Conservation (phyloP, 2,888 invertebrate species). For the Nineta flava region DNA sequence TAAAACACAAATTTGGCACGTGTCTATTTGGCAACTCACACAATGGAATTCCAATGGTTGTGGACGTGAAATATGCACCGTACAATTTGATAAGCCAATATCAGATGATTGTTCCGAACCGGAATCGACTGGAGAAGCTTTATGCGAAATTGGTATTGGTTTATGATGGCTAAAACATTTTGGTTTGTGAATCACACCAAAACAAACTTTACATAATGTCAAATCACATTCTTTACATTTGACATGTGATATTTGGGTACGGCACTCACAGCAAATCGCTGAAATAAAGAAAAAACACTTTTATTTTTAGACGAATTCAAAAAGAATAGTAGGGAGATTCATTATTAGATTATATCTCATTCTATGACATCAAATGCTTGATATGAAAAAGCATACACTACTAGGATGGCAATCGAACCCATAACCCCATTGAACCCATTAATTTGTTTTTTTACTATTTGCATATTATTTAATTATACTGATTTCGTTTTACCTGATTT, state of each 20-base stretch:
- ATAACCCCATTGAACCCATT: too few species aligned
- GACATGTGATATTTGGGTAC: too few species aligned
- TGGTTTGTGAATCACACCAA: neutral
- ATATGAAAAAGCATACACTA: too few species aligned
- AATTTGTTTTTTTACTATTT: too few species aligned
- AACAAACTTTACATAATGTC: neutral
- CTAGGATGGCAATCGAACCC: too few species aligned
- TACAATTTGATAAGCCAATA: conserved; percentile 14
- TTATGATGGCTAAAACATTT: conserved; percentile 12
- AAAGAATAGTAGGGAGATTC: too few species aligned
- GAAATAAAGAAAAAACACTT: neutral
- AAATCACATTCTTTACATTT: neutral
- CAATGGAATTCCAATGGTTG: conserved; percentile 25
- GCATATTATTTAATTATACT: too few species aligned
- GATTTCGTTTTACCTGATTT: too few species aligned
- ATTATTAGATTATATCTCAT: too few species aligned
- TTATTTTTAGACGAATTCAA: too few species aligned
- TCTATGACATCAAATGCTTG: too few species aligned
- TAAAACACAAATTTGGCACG: conserved; percentile 29
- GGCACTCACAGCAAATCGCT: neutral
- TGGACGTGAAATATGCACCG: conserved; percentile 19
- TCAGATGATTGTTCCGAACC: too few species aligned
- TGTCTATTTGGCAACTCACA: conserved; percentile 21
- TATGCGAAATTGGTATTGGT: conserved; percentile 9
- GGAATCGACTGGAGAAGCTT: neutral